These are phyloP conservation scores for Anguilla pacifica DNA, from an alignment of 2,797 vertebrate species.

Conservation along the genomic window DNA sequence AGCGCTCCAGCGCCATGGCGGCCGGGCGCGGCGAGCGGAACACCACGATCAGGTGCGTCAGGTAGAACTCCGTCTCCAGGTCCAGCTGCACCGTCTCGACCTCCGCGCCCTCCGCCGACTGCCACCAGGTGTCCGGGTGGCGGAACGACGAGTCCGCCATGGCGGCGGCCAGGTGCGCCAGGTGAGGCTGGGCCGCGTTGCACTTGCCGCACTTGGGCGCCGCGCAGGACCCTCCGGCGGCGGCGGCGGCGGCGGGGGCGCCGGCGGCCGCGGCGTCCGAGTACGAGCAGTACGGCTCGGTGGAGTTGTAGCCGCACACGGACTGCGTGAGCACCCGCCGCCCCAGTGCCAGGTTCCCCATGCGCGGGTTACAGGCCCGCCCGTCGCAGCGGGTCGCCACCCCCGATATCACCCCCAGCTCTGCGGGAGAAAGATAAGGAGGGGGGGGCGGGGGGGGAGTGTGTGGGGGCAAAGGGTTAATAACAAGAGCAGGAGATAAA, in stretches of 20 bases:
- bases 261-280: conserved; percentile 58
- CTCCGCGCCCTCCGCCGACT: conserved; percentile 77
- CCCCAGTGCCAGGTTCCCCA: conserved; percentile 91
- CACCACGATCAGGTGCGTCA: conserved; percentile 93
- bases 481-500: not conserved
- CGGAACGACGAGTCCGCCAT: conserved; percentile 96
- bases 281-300: conserved; percentile 83
- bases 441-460: not conserved
- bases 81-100: conserved; percentile 86
- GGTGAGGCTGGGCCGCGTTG: conserved; percentile 72
- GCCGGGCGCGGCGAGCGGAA: conserved; percentile 90
- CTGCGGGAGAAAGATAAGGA: conserved; percentile 55
- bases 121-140: conserved; percentile 94
- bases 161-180: conserved; percentile 81
- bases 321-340: conserved; percentile 83
- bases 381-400: conserved; percentile 82
- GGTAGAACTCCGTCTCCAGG: conserved; percentile 91
- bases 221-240: conserved; percentile 62
- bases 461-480: not conserved
- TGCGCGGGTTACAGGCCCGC: conserved; percentile 89
- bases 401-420: conserved; percentile 57
- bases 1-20: conserved; percentile 92
- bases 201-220: conserved; percentile 78
- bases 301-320: conserved; percentile 77
- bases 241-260: conserved; percentile 42